These are phyloP conservation scores for Crypturellus tataupa DNA, from an alignment of 2,797 vertebrate genomes.

Conservation along the genomic window DNA sequence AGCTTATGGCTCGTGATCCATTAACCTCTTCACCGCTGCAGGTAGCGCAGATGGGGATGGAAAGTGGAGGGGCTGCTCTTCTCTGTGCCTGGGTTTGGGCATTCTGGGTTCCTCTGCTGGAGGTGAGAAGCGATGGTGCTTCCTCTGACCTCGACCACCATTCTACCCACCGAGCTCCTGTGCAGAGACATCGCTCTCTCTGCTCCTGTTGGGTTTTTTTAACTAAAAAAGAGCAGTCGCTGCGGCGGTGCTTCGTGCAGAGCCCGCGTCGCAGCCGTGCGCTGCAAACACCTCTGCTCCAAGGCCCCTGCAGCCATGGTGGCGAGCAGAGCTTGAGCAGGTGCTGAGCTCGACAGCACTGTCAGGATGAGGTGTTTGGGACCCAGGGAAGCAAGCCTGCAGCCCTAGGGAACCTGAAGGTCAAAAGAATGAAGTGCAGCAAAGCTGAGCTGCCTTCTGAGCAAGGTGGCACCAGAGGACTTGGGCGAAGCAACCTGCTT, in stretches of 20 bases:
- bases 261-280: neutral
- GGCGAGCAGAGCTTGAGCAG: neutral
- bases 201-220: neutral
- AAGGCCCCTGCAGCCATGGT: neutral
- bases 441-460: neutral
- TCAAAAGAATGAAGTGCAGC: neutral
- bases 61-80: too few relatives aligned
- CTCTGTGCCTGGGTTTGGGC: too few relatives aligned
- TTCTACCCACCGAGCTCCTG: neutral
- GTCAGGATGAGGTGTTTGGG: neutral
- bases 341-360: neutral
- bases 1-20: neutral
- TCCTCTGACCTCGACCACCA: too few relatives aligned
- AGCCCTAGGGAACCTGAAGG: neutral
- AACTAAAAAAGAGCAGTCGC: neutral
- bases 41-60: fast-evolving
- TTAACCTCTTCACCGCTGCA: neutral
- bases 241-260: neutral
- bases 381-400: neutral
- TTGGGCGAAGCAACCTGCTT: neutral
- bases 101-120: neutral
- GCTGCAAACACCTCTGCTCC: neutral
- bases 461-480: neutral
- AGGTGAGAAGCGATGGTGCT: neutral
- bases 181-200: neutral